A percentile compares a stretch with the other conserved stretches of the same genome.
These are phyloP conservation scores for Heteromormyrus szaboi DNA, from an alignment of 2,797 vertebrate genomes.

Conservation along the genomic window DNA sequence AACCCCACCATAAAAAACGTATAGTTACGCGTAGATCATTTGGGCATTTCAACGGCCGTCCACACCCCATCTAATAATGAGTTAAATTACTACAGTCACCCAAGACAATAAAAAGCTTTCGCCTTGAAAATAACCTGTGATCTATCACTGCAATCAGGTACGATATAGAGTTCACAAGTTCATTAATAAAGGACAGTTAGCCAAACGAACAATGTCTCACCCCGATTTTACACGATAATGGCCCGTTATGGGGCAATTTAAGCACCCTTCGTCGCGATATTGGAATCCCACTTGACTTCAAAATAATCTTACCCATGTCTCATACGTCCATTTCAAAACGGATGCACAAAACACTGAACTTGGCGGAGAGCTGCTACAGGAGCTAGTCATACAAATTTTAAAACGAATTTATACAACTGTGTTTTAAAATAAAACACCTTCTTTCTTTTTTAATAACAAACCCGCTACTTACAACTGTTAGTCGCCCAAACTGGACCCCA, in stretches of 20 bases:
- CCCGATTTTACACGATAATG: not conserved
- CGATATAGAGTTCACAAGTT: not conserved
- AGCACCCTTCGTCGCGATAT: not conserved
- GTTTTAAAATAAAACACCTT: not conserved
- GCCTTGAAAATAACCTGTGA: not conserved
- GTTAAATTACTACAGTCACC: not conserved
- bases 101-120: not conserved
- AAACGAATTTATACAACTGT: not conserved
- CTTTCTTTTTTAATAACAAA: not conserved
- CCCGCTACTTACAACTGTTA: not conserved
- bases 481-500: not conserved
- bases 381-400: not conserved
- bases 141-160: not conserved
- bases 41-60: not conserved
- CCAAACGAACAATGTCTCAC: not conserved
- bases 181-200: not conserved
- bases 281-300: not conserved
- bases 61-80: not conserved
- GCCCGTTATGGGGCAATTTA: not conserved
- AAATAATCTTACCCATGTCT: not conserved
- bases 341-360: not conserved
- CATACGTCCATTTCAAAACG: not conserved
- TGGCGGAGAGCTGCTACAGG: not conserved
- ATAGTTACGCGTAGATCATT: not conserved
- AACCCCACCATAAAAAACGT: not conserved